These are phyloP conservation scores for Podilymbus podiceps DNA, from an alignment of 2,113 vertebrate genomes.

Conservation along the genomic window DNA sequence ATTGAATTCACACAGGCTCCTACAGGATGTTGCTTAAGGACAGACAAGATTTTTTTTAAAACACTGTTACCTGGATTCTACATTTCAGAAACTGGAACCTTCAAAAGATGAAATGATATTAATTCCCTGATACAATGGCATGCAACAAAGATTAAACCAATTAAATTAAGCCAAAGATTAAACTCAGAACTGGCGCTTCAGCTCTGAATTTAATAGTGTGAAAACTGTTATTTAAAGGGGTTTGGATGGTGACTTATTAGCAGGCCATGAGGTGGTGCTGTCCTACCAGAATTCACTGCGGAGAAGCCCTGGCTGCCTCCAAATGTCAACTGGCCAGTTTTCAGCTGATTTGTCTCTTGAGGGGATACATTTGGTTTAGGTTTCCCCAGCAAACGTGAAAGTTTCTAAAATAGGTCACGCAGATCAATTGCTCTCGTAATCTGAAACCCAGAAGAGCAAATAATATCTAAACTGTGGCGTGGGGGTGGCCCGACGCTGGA, in stretches of 20 bases:
- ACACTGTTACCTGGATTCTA: neutral
- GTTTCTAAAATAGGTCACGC: conserved; percentile 90
- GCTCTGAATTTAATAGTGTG: neutral
- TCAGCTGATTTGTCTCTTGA: conserved; percentile 83
- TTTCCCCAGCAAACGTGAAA: conserved; percentile 87
- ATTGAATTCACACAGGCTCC: neutral
- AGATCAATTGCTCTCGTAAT: conserved; percentile 97
- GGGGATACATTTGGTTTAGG: conserved; percentile 89
- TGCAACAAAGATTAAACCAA: neutral
- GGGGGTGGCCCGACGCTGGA: conserved; percentile 74
- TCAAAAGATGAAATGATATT: fast-evolving
- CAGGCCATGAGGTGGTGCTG: conserved; percentile 76
- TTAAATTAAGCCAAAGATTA: neutral
- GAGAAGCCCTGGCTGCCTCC: neutral
- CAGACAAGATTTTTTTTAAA: neutral
- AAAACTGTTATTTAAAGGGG: neutral
- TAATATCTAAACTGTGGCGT: conserved; percentile 88
- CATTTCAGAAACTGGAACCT: neutral
- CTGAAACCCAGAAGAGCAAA: conserved; percentile 91
- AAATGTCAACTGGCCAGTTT: conserved; percentile 64
- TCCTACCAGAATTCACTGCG: neutral
- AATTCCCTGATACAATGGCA: neutral
- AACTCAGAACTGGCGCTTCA: neutral
- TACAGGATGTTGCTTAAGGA: neutral
- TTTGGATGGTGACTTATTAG: neutral